Percentiles rank a stretch among this genome's conserved stretches.
phyloP scores from a whole-genome alignment of 1,140 invertebrate species.

The Hyposmocoma kahamanoa region DNA sequence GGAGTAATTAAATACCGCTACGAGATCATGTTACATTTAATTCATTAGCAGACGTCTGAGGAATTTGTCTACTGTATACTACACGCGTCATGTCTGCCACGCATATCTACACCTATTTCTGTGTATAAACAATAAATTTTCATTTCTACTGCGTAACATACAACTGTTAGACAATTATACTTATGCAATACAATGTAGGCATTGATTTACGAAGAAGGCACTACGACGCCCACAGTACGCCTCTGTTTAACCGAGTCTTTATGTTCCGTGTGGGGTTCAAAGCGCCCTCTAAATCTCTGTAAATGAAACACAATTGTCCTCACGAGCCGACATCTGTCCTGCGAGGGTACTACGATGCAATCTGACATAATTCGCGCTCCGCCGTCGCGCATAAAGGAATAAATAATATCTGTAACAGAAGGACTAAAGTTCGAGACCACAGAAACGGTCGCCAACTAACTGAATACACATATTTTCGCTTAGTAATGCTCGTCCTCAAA shows the following conservation, averaged over 20 bases:
- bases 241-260: not conserved
- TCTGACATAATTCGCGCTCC: conserved; percentile 30
- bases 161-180: too few species aligned
- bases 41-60: too few species aligned
- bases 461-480: conserved; percentile 26
- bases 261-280: conserved; percentile 6
- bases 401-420: conserved; percentile 24
- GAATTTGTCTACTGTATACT: too few species aligned
- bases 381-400: conserved; percentile 20
- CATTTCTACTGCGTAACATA: too few species aligned
- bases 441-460: conserved; percentile 25
- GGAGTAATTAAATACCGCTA: too few species aligned
- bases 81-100: too few species aligned
- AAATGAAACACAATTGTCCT: conserved; percentile 28
- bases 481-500: too few species aligned
- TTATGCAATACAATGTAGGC: too few species aligned
- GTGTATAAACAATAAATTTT: too few species aligned
- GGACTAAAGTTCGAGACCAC: conserved; percentile 19
- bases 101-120: too few species aligned
- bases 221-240: not conserved
- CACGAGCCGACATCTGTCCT: conserved; percentile 15
- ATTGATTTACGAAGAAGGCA: too few species aligned
- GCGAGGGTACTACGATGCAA: conserved; percentile 24
- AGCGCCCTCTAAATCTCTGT: conserved; percentile 11
- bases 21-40: too few species aligned